A percentile compares a stretch with the other conserved stretches of the same genome.
Conservation (phyloP, 2,888 invertebrate genomes). For the Pachymerium ferrugineum region DNA sequence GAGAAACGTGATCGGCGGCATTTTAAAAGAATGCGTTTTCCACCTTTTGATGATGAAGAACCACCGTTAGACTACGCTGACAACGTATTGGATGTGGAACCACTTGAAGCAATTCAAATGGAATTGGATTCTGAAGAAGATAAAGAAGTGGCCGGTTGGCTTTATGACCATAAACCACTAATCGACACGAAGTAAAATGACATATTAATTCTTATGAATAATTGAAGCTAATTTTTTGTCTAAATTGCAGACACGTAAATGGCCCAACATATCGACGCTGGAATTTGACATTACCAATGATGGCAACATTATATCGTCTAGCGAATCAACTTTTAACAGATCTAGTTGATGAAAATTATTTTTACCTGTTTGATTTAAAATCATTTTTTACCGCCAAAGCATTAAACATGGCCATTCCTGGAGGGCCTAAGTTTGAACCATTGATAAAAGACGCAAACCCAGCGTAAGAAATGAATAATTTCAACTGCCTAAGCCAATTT, state of each 20-base stretch:
- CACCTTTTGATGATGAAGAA: constrained; percentile 99
- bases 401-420: constrained; percentile 98
- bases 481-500: background rate
- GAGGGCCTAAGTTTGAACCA: constrained; percentile 99
- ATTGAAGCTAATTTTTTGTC: background rate
- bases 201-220: background rate
- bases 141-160: constrained; percentile 85
- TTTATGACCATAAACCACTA: constrained; percentile 96
- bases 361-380: constrained; percentile 97
- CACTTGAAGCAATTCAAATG: constrained; percentile 96
- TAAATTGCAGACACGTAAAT: constrained; percentile 67
- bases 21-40: constrained; percentile 98
- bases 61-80: constrained; percentile 99
- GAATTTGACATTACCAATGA: constrained; percentile 91
- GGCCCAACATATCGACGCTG: constrained; percentile 95
- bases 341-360: constrained; percentile 96
- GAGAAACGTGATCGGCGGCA: constrained; percentile 98
- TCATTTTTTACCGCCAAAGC: constrained; percentile 99
- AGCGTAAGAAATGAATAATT: constrained; percentile 56
- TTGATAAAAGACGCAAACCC: constrained; percentile 95
- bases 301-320: constrained; percentile 94
- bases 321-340: constrained; percentile 97
- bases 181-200: constrained; percentile 73
- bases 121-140: constrained; percentile 95
- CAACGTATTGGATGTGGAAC: constrained; percentile 97